Conservation (phyloP, 2,888 invertebrate genomes). For the Auanema sp. region DNA sequence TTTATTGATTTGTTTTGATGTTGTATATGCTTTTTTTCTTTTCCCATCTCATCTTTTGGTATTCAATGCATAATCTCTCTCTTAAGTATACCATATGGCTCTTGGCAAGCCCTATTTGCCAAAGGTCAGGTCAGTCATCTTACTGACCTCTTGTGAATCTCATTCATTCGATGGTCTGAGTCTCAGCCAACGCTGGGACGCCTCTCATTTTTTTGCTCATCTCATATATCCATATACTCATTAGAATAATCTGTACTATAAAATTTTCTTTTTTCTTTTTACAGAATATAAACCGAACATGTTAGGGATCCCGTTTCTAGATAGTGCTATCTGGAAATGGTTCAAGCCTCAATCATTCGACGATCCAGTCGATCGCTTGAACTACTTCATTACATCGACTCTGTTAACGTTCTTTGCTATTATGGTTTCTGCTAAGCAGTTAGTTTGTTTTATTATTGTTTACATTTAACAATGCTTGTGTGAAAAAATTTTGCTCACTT, state of each 20-base stretch:
- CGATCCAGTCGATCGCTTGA: conserved; percentile 60
- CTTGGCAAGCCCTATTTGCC: neutral
- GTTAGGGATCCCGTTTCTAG: conserved; percentile 61
- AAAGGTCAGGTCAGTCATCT: neutral
- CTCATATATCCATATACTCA: neutral
- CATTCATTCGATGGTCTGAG: neutral
- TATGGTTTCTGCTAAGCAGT: conserved; percentile 63
- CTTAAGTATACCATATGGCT: neutral
- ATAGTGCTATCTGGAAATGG: conserved; percentile 51
- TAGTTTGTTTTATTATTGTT: conserved; percentile 20
- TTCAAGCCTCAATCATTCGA: conserved; percentile 59
- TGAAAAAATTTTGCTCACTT: too few relatives aligned
- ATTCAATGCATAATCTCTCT: neutral
- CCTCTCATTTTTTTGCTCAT: neutral
- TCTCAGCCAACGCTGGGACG: neutral
- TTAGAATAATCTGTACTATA: conserved; percentile 1
- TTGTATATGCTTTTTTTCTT: conserved; percentile 10
- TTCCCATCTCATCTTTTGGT: conserved; percentile 9
- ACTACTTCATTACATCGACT: conserved; percentile 60
- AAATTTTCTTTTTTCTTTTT: conserved; percentile 2
- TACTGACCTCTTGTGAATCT: conserved; percentile 1
- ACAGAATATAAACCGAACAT: conserved; percentile 28
- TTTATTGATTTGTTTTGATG: conserved; percentile 14
- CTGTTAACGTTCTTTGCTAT: conserved; percentile 61
- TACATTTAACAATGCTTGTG: neutral